phyloP scores from a whole-genome alignment of 1,140 invertebrate species.

The Mamestra configurata region DNA sequence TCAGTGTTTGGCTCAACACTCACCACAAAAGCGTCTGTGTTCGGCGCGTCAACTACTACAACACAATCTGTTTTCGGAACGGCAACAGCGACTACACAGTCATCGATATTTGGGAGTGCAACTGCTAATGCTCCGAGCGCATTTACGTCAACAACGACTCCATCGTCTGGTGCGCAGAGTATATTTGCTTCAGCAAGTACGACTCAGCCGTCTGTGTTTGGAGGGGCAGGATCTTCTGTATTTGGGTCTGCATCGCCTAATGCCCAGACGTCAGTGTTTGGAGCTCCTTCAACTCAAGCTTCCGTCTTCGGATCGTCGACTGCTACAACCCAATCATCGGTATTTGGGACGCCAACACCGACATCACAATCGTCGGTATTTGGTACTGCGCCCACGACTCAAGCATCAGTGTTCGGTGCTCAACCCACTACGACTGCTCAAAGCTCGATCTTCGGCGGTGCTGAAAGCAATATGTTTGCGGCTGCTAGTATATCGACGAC shows the following conservation, averaged over 20 bases:
- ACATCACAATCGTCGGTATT: constrained; percentile 65
- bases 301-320: constrained; percentile 61
- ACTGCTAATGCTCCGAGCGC: constrained; percentile 47
- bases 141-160: constrained; percentile 34
- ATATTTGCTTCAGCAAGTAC: constrained; percentile 19
- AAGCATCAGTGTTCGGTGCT: constrained; percentile 63
- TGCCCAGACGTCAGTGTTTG: constrained; percentile 57
- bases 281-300: constrained; percentile 50
- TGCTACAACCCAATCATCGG: constrained; percentile 59
- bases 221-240: constrained; percentile 40
- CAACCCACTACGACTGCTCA: constrained; percentile 61
- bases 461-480: constrained; percentile 73
- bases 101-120: constrained; percentile 50
- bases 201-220: constrained; percentile 11
- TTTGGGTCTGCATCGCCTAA: constrained; percentile 56
- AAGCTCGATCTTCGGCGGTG: constrained; percentile 72
- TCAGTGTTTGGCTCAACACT: constrained; percentile 40
- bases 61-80: constrained; percentile 54
- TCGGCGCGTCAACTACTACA: constrained; percentile 57
- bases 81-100: constrained; percentile 48
- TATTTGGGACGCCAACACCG: constrained; percentile 59
- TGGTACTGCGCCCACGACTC: constrained; percentile 60
- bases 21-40: constrained; percentile 57
- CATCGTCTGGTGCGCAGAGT: constrained; percentile 22
- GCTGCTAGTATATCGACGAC: constrained; percentile 80